phyloP scores from a whole-genome alignment of 2,113 vertebrate species.

The Anseranas semipalmata region DNA sequence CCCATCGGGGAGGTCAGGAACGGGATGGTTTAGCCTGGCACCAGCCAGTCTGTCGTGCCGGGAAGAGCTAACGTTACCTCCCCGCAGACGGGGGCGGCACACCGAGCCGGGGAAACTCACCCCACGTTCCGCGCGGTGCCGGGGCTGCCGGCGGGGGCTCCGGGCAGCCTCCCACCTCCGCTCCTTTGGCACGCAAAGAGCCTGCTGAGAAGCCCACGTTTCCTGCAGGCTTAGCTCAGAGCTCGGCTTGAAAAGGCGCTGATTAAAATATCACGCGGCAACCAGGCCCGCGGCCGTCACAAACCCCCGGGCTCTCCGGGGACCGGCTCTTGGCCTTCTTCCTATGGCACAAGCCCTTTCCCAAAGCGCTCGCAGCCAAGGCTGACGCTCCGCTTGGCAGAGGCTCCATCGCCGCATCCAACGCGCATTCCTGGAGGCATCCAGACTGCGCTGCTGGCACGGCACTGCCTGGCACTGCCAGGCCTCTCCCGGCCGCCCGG shows the following conservation, averaged over 20 bases:
- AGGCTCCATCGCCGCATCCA: not conserved
- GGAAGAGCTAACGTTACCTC: not conserved
- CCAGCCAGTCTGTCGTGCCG: not conserved
- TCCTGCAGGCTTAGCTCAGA: not conserved
- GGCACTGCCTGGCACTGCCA: not conserved
- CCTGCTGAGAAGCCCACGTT: rapidly evolving
- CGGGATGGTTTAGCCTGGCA: not conserved
- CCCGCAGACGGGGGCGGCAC: not conserved
- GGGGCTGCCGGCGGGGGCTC: rapidly evolving
- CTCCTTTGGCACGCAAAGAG: not conserved
- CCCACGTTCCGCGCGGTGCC: not conserved
- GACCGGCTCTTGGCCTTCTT: not conserved
- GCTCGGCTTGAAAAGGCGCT: rapidly evolving
- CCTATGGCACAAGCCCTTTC: not conserved
- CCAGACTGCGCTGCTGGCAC: not conserved
- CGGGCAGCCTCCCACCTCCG: not conserved
- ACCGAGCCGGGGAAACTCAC: not conserved
- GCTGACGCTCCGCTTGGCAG: not conserved
- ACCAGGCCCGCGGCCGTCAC: not conserved
- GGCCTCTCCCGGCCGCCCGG: not conserved
- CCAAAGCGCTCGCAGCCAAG: not conserved
- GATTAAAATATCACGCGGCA: not conserved
- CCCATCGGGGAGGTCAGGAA: not conserved
- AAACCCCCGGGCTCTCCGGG: not conserved
- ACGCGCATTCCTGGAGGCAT: not conserved